phyloP scores from a whole-genome alignment of 2,113 vertebrate genomes.

The Ariopsis seemanni region DNA sequence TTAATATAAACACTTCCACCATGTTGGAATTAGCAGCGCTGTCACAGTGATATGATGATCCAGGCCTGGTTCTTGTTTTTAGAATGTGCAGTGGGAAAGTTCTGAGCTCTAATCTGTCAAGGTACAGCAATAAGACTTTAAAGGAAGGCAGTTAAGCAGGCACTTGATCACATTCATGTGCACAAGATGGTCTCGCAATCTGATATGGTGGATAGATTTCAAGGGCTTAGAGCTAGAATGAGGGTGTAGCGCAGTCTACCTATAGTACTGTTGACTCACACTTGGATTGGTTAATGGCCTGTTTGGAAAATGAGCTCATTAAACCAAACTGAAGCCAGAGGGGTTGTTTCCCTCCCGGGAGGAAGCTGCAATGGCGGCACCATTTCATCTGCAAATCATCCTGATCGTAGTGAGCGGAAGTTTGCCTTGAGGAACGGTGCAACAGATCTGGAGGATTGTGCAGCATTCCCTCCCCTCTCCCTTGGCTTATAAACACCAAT shows the following conservation, averaged over 20 bases:
- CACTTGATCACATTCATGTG: not conserved
- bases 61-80: not conserved
- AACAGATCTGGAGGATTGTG: conserved; percentile 42
- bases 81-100: not conserved
- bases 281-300: conserved; percentile 29
- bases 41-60: not conserved
- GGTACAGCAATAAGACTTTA: not conserved
- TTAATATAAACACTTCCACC: not conserved
- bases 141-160: not conserved
- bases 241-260: not conserved
- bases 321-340: conserved; percentile 56
- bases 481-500: conserved; percentile 66
- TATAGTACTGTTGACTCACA: conserved; percentile 9
- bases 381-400: conserved; percentile 57
- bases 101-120: not conserved
- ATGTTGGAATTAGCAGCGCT: not conserved
- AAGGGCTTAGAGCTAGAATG: not conserved
- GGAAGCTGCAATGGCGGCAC: conserved; percentile 42
- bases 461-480: conserved; percentile 45
- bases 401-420: conserved; percentile 47
- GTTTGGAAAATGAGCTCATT: conserved; percentile 47
- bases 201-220: not conserved
- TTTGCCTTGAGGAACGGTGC: conserved; percentile 43
- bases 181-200: not conserved
- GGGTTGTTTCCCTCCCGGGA: conserved; percentile 49